phyloP scores from a whole-genome alignment of 2,113 vertebrate genomes.

The Mormoops blainvillei region DNA sequence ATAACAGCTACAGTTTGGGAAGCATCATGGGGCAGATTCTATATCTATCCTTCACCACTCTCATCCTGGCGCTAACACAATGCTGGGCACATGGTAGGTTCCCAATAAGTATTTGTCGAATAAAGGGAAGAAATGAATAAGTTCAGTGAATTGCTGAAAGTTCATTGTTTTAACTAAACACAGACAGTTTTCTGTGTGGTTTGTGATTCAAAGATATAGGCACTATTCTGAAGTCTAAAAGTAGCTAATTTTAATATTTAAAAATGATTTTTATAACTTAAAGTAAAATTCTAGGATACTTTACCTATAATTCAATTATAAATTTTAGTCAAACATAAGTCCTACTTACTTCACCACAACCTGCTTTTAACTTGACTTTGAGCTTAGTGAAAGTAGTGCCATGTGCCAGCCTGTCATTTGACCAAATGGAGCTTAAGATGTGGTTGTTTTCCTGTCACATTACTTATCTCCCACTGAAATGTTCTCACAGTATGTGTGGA shows the following conservation, averaged over 20 bases:
- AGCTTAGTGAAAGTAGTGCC: background rate
- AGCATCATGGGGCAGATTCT: background rate
- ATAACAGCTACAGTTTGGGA: background rate
- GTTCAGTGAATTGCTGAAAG: background rate
- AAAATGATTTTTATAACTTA: background rate
- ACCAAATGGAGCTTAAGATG: background rate
- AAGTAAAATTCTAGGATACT: background rate
- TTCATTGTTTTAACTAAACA: background rate
- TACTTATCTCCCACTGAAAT: constrained; percentile 32
- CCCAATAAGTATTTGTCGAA: background rate
- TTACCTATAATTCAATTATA: background rate
- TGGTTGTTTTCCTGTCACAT: background rate
- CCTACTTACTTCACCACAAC: background rate
- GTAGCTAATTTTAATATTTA: background rate
- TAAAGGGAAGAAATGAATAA: background rate
- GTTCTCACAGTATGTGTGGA: background rate
- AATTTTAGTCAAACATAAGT: background rate
- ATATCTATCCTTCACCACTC: background rate
- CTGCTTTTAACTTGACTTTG: constrained; percentile 17
- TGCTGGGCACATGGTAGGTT: background rate
- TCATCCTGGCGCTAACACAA: background rate
- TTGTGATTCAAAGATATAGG: background rate
- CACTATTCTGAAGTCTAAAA: background rate
- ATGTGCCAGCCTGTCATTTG: background rate
- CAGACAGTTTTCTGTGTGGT: background rate